A percentile compares a stretch with the other conserved stretches of the same genome.
Evolutionary conservation across 2,888 invertebrate genomes (phyloP).

Genomic region (Heteromurus nitidus): DNA sequence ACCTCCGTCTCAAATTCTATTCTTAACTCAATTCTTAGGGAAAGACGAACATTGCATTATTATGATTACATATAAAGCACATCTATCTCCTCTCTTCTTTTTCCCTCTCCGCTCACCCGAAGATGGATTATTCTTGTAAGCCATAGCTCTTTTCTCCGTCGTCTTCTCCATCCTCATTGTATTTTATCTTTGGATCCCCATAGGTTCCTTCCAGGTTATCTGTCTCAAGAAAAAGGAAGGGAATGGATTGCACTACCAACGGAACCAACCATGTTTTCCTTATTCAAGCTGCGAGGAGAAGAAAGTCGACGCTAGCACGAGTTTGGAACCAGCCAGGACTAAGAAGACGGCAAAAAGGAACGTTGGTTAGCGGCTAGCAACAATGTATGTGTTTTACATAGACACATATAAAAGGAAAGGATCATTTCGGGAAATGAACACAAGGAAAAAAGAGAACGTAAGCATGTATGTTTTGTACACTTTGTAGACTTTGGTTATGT

Average conservation of each 20-base stretch:
- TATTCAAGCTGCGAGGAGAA: neutral
- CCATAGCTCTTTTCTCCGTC: conserved; percentile 63
- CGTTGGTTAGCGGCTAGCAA: neutral
- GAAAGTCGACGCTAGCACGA: neutral
- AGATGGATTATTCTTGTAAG: conserved; percentile 62
- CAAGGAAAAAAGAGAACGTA: conserved; percentile 8
- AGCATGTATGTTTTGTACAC: conserved; percentile 25
- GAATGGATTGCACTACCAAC: conserved; percentile 43
- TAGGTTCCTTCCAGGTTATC: conserved; percentile 62
- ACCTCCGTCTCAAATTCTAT: no score
- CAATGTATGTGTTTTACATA: neutral
- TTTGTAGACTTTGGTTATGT: neutral
- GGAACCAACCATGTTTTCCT: neutral
- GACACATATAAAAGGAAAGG: neutral
- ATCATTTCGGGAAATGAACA: conserved; percentile 40
- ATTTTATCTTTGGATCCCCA: conserved; percentile 62
- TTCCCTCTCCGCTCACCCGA: conserved; percentile 37
- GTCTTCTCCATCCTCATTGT: conserved; percentile 60
- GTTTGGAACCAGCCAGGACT: neutral
- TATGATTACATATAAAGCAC: conserved; percentile 49
- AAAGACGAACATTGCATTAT: conserved; percentile 28
- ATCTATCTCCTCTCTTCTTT: conserved; percentile 43
- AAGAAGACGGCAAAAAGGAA: conserved; percentile 20
- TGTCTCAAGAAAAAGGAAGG: conserved; percentile 57
- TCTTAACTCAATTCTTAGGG: no score